Evolutionary conservation across 2,888 invertebrate genomes (phyloP), one percentile per base, ranked within the genome.

Genomic region (Drosophila phalerata): DNA sequence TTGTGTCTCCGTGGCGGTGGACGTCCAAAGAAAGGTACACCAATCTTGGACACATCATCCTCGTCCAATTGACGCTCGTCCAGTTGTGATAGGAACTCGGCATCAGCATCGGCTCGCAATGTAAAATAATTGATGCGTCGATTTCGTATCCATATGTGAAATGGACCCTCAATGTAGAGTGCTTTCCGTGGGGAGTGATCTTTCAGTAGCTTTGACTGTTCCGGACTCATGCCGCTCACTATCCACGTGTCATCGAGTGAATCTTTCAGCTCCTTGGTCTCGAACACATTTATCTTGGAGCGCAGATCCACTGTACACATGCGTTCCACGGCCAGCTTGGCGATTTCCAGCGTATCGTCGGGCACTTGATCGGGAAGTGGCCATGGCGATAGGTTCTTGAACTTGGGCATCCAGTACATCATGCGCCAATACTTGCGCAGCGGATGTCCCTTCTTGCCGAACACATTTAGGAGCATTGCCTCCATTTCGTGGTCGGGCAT

Each of bases 341-440:
- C 98, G 52, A 98, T 91, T 87, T 96, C 96, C 13, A 96, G 92
- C 0, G 95, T 93, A 88, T 97, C 96, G 75, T 94, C 93, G 0
- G 98, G 98, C n/a, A 97, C 91, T 0, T 95, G 94, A 53, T 95
- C 94, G 0, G 97, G 98, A 58, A 97, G 92, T 5, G 94, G 94
- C 96, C 97, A 98, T 0, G 98, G 98, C 61, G 97, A 97, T 0
- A 96, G 92, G 90, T 98, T 96, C 90, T 96, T 97, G 90, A 99
- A 97, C 92, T 99, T 99, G 0, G 99, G 98, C 96, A 96, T 96
- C 97, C 97, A 97, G 87, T 97, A 97, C 95, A 96, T 94, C 96
- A 97, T 96, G 11, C 96, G 93, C 96, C 96, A 96, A 88, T 94
- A 96, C 88, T 96, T 96, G 61, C 96, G 93, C 5, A 96, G 90